Conservation (phyloP, 2,113 vertebrate species). For the Ciconia maguari region DNA sequence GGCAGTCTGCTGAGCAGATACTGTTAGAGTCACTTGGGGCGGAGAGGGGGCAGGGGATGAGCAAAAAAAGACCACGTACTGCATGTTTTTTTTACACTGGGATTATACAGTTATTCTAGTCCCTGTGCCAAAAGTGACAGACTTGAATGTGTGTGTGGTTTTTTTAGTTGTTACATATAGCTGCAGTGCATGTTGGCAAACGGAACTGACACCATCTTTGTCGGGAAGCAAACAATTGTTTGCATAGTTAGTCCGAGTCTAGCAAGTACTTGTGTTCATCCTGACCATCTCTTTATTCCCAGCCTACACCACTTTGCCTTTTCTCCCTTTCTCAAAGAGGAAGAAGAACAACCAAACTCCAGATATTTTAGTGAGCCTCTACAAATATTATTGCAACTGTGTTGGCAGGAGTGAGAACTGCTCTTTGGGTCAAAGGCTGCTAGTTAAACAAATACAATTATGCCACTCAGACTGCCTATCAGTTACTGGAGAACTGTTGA, state of each 20-base stretch:
- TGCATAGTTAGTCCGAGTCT: not conserved
- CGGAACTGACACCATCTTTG: not conserved
- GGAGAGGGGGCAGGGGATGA: not conserved
- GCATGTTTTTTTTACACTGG: not conserved
- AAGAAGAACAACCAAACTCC: not conserved
- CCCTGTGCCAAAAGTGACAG: slow-evolving; percentile 12
- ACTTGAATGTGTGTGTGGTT: not conserved
- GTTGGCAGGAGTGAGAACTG: not conserved
- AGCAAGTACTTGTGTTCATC: not conserved
- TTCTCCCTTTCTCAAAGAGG: not conserved
- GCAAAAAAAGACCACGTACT: slow-evolving; percentile 16
- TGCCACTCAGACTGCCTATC: not conserved
- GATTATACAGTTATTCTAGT: slow-evolving; percentile 13
- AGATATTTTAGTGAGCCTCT: not conserved
- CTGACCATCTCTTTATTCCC: not conserved
- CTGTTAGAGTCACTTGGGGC: not conserved
- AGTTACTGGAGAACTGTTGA: not conserved
- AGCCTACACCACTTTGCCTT: not conserved
- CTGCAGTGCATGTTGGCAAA: not conserved
- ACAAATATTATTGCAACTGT: slow-evolving; percentile 40
- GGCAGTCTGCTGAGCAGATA: not conserved
- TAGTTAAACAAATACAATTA: not conserved
- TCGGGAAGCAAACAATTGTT: not conserved
- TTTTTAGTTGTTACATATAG: not conserved
- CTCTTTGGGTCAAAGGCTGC: slow-evolving; percentile 1